phyloP scores from a whole-genome alignment of 2,113 vertebrate species.

The Sus scrofa region T2T-Sscrofa CM000818.6:17348501-17349000 shows the following conservation, averaged over 20 bases:
- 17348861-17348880: neutral
- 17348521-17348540: slow-evolving; percentile 2
- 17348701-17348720: rapidly evolving
- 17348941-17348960: slow-evolving; percentile 17
- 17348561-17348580: neutral
- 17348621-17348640: slow-evolving; percentile 16
- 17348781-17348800: neutral
- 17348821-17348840: neutral
- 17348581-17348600: slow-evolving; percentile 43
- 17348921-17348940: neutral
- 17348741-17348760: neutral
- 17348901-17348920: slow-evolving; percentile 35
- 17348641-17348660: neutral
- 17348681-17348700: neutral
- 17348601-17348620: slow-evolving; percentile 41
- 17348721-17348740: neutral
- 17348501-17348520: slow-evolving; percentile 63
- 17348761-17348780: neutral
- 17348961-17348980: neutral
- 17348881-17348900: neutral
- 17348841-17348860: neutral
- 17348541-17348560: slow-evolving; percentile 35
- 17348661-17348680: neutral
- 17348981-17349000: neutral
- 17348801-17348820: neutral